Base-by-base conservation (phyloP, 2,113 vertebrate genomes). In the Morone saxatilis region DNA sequence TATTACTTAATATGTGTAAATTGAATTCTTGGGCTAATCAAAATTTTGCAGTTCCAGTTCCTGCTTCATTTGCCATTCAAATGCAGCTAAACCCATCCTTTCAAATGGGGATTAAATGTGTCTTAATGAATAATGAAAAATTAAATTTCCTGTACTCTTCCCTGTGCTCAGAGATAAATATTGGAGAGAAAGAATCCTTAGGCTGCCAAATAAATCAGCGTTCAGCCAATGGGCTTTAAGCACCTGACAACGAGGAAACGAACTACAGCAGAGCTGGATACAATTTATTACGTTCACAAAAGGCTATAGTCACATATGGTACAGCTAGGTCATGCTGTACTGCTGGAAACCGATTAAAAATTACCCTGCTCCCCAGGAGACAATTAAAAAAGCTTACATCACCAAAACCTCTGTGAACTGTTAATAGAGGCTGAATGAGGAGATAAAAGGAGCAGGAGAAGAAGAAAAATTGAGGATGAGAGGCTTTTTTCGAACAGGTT, bases 91-190 rank as follows among this genome's bases (percentile, higher is more conserved):
- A 77, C 40, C 75, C 48, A 7, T 59, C 75, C 72, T 87, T 83
- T 83, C 68, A 87, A 63, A 65, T n/a, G 4, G 57, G 78, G 84
- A 88, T 87, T 88, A 89, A 84, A 83, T 43, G 31, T 40, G 60
- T 72, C 71, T 79, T 79, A 79, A 83, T 74, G 81, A 88, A 86
- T 70, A 76, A 85, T 90, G 73, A 80, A 80, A 69, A 77, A 75
- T 47, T 25, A 16, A 70, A 84, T 76, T 76, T 81, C 48, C 56
- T 20, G 70, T 70, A 84, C 60, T 84, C 76, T 38, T 68, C 62
- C 47, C 59, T 86, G 84, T 43, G 63, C 71, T 60, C 41, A 1
- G 72, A 85, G 67, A 91, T 89, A 90, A 84, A 89, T 73, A 57
- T 1, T 25, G 22, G 31, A 84, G 65, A 67, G 70, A 74, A 59